Evolutionary conservation across 2,113 vertebrate genomes (phyloP).

Genomic region (Macrotus californicus): DNA sequence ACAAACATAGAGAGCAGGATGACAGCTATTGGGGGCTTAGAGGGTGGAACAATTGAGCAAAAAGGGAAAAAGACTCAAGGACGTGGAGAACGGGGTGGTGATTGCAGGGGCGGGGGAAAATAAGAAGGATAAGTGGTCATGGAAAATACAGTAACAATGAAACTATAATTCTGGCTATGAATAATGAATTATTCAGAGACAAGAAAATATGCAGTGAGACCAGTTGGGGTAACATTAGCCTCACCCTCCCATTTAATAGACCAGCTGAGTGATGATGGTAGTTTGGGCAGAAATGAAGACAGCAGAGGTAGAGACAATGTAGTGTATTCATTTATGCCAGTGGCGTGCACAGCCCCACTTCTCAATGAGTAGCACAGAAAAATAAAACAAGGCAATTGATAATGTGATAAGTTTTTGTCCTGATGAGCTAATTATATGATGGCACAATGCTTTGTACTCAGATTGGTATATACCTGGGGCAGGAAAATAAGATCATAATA

Average conservation of each 20-base stretch:
- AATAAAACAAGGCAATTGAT: neutral
- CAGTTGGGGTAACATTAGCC: neutral
- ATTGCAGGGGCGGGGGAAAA: too few relatives aligned
- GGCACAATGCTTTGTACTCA: neutral
- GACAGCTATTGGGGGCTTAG: too few relatives aligned
- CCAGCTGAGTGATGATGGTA: neutral
- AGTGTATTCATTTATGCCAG: neutral
- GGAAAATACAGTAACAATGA: neutral
- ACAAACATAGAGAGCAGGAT: too few relatives aligned
- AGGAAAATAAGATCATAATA: neutral
- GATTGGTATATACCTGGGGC: neutral
- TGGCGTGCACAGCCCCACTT: neutral
- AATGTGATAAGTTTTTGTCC: neutral
- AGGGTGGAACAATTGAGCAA: too few relatives aligned
- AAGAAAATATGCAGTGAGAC: neutral
- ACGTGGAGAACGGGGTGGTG: too few relatives aligned
- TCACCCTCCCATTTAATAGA: neutral
- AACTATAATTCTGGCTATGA: neutral
- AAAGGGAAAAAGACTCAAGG: too few relatives aligned
- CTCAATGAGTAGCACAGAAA: neutral
- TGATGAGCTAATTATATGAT: neutral
- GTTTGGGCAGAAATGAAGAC: neutral
- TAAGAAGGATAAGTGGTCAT: too few relatives aligned
- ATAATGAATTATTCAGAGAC: neutral
- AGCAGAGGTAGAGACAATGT: neutral